Base-by-base conservation (phyloP, 2,888 invertebrate genomes). In the Hololepta plana region DNA sequence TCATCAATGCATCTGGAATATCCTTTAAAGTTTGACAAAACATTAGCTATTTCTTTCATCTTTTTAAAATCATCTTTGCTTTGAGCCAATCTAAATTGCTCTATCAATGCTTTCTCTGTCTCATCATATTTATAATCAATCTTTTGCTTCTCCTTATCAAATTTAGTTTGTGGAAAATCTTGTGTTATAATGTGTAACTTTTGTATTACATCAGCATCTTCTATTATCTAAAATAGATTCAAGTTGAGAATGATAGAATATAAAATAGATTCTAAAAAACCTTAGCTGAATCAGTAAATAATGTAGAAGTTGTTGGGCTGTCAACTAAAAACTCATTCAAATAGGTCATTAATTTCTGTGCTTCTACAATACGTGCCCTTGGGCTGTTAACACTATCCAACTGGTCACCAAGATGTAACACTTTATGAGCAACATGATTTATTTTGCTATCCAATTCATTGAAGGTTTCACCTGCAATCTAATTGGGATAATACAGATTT, bases 401-500 rank as follows among this genome's bases (percentile, higher is more conserved):
- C 49, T 98, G 96, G 55, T 96, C 96, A 0, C 96, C 98, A n/a
- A 98, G 67, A 55, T 96, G 95, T 23, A 96, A 72, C 1, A 98
- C 96, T 57, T 95, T 88, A 0, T 91, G 91, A 0, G 96, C 95
- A 22, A 98, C 96, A 30, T 81, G 80, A 42, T 93, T 95, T 46
- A 98, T 95, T 42, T 91, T 76, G 43, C 87, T 87, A 53, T 96
- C 96, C 26, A 96, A 53, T 36, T 87, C 80, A 57, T 88, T 82
- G 51, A 91, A 91, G 39, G 84, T 74, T 37, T 74, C 74, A 21
- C 87, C 80, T 24, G 87, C 80, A 32, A 71, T 68, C 73, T 79
- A 54, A 16, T n/a, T n/a, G n/a, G n/a, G 57, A 55, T 23, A 40
- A 13, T 7, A 23, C 23, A 20, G 7, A 23, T 11, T 24, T 15